A percentile compares a stretch with the other conserved stretches of the same genome.
phyloP scores from a whole-genome alignment of 2,888 invertebrate species.

The Eupithecia inturbata region DNA sequence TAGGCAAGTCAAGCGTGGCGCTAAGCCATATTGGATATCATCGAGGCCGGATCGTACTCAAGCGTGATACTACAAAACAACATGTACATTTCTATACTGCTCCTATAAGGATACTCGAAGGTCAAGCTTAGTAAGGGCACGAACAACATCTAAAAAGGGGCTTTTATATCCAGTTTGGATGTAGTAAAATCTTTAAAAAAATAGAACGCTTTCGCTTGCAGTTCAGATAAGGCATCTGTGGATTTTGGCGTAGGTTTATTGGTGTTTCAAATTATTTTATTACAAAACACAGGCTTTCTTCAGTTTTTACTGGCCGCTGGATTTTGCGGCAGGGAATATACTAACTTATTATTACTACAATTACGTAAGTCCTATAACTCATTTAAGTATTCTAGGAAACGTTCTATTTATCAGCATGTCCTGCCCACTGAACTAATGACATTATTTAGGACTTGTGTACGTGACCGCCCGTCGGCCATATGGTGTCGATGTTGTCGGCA shows the following conservation, averaged over 20 bases:
- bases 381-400: background rate
- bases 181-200: slow-evolving; percentile 38
- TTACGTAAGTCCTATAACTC: background rate
- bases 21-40: slow-evolving; percentile 76
- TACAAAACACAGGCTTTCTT: background rate
- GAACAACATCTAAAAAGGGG: slow-evolving; percentile 53
- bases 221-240: slow-evolving; percentile 8
- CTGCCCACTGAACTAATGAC: background rate
- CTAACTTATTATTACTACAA: background rate
- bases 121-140: slow-evolving; percentile 68
- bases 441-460: slow-evolving; percentile 50
- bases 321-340: background rate
- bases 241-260: background rate
- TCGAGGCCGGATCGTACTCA: slow-evolving; percentile 66
- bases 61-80: slow-evolving; percentile 49
- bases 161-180: background rate
- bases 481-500: slow-evolving; percentile 68
- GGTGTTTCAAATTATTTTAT: background rate
- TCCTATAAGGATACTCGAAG: slow-evolving; percentile 75
- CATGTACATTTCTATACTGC: slow-evolving; percentile 43
- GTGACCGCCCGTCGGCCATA: slow-evolving; percentile 73
- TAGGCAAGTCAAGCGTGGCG: slow-evolving; percentile 69
- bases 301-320: background rate
- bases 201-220: slow-evolving; percentile 37
- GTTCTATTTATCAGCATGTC: background rate